Evolutionary conservation across 1,140 invertebrate genomes (phyloP).

Genomic region (Drosophila athabasca): DNA sequence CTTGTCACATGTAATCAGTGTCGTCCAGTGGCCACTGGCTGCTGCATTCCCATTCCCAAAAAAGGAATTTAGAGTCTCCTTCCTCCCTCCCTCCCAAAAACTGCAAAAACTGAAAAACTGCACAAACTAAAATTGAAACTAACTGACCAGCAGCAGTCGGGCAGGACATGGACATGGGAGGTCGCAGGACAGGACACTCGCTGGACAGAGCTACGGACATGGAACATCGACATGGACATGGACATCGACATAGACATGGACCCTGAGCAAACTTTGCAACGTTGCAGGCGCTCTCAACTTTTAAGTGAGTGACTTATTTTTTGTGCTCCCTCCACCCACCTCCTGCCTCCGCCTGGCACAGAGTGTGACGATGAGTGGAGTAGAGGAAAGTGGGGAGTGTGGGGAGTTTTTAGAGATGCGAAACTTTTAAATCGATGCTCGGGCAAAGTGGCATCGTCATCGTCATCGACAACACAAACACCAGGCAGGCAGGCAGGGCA

Average conservation of each 20-base stretch:
- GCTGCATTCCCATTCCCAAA: conserved; percentile 13
- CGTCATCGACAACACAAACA: conserved; percentile 60
- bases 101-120: conserved; percentile 40
- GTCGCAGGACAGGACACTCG: conserved; percentile 27
- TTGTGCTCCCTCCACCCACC: conserved; percentile 11
- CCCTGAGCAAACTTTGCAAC: conserved; percentile 72
- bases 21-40: conserved; percentile 31
- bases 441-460: conserved; percentile 59
- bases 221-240: neutral
- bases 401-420: conserved; percentile 19
- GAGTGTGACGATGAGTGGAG: conserved; percentile 23
- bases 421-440: conserved; percentile 65
- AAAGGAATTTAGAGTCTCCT: conserved; percentile 5
- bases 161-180: too few species aligned
- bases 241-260: conserved; percentile 38
- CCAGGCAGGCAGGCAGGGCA: neutral
- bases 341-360: conserved; percentile 26
- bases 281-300: conserved; percentile 71
- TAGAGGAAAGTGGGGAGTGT: conserved; percentile 1
- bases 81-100: neutral
- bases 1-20: conserved; percentile 81
- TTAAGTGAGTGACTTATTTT: conserved; percentile 82
- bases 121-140: conserved; percentile 80
- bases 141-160: conserved; percentile 59
- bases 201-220: conserved; percentile 9